Conservation (phyloP, 1,140 invertebrate genomes). For the Magallana ariakensis region DNA sequence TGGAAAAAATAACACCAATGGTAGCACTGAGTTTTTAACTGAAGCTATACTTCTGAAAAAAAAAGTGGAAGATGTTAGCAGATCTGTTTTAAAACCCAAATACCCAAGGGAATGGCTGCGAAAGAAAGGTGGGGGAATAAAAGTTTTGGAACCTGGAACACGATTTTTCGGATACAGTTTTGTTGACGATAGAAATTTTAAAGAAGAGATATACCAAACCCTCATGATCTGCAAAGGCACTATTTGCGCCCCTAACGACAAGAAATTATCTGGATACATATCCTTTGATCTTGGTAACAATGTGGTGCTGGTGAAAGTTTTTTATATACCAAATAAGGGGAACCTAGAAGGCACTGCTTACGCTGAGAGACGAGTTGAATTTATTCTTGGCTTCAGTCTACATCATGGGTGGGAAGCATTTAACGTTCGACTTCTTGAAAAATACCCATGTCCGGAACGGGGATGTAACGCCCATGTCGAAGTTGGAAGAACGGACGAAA, state of each 20-base stretch:
- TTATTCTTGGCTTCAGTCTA: constrained; percentile 60
- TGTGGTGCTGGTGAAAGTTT: constrained; percentile 55
- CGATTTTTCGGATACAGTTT: constrained; percentile 45
- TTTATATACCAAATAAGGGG: constrained; percentile 56
- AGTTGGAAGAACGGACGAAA: constrained; percentile 13
- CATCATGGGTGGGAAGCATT: constrained; percentile 63
- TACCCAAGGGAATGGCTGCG: constrained; percentile 62
- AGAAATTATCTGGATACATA: constrained; percentile 57
- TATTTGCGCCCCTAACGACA: constrained; percentile 58
- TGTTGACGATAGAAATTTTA: constrained; percentile 40
- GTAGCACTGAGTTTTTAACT: constrained; percentile 47
- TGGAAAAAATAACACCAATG: constrained; percentile 44
- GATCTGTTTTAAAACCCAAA: constrained; percentile 45
- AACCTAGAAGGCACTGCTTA: constrained; percentile 48
- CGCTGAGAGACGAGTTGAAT: constrained; percentile 57
- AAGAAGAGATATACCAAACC: not conserved
- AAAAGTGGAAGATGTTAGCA: constrained; percentile 47
- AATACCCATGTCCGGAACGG: not conserved
- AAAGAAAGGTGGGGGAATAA: constrained; percentile 52
- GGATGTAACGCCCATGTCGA: constrained; percentile 2
- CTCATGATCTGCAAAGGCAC: constrained; percentile 57
- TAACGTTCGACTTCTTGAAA: constrained; percentile 53
- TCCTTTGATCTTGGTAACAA: constrained; percentile 58
- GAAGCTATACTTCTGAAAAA: constrained; percentile 52
- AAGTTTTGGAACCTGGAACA: constrained; percentile 47